These are phyloP conservation scores for Lymantria dispar DNA, from an alignment of 2,888 invertebrate genomes.

Conservation along the genomic window DNA sequence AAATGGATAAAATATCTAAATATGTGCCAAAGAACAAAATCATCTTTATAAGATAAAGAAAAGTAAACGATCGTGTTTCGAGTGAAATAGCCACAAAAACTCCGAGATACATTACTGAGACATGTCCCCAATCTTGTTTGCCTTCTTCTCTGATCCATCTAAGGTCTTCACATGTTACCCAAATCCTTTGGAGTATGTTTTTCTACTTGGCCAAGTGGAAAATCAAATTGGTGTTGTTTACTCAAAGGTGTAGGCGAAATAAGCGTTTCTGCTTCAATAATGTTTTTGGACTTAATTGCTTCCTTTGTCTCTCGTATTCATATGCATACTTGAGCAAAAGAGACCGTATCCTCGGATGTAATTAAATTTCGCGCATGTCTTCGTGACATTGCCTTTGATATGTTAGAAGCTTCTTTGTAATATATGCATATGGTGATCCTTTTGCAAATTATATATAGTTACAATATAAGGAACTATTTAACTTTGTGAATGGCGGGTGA, in stretches of 20 bases:
- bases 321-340: conserved; percentile 30
- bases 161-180: conserved; percentile 34
- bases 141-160: conserved; percentile 32
- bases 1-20: no score
- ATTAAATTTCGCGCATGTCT: conserved; percentile 24
- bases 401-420: conserved; percentile 5
- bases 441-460: no score
- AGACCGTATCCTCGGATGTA: conserved; percentile 21
- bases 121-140: conserved; percentile 17
- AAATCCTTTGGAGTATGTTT: conserved; percentile 49
- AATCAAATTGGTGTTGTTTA: conserved; percentile 59
- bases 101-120: background rate
- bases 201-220: conserved; percentile 58
- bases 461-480: no score
- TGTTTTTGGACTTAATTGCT: conserved; percentile 51
- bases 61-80: no score
- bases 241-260: conserved; percentile 44
- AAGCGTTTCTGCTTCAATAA: conserved; percentile 39
- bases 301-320: conserved; percentile 43
- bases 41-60: no score
- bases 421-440: background rate
- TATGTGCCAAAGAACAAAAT: no score
- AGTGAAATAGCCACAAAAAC: no score
- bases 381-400: conserved; percentile 18
- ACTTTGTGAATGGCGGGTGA: no score